A percentile compares a stretch with the other conserved stretches of the same genome.
phyloP scores from a whole-genome alignment of 1,140 invertebrate species.

The Scaptomyza hsui region DNA sequence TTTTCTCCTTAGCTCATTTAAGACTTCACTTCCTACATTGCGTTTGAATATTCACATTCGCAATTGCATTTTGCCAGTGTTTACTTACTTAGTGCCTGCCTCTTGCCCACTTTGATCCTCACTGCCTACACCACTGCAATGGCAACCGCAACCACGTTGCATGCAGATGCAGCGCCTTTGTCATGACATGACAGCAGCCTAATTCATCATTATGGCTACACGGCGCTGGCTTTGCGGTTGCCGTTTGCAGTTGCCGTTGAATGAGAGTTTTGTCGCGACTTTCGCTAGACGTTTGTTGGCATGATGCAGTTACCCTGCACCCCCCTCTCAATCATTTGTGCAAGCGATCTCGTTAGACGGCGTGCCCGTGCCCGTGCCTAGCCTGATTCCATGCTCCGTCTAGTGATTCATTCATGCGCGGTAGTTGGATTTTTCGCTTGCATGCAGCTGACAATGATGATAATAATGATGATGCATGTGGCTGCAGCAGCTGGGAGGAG shows the following conservation, averaged over 20 bases:
- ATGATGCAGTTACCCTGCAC: conserved; percentile 46
- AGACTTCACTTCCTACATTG: conserved; percentile 71
- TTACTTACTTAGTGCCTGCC: conserved; percentile 55
- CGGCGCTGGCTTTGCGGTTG: conserved; percentile 28
- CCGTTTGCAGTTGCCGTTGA: conserved; percentile 37
- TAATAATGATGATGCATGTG: conserved; percentile 73
- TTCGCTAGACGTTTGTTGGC: conserved; percentile 72
- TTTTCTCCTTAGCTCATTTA: conserved; percentile 66
- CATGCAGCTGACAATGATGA: conserved; percentile 66
- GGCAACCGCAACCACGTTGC: conserved; percentile 37
- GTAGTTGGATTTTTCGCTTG: conserved; percentile 73
- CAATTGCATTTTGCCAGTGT: conserved; percentile 72
- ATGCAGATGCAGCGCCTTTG: conserved; percentile 76
- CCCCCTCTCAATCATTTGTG: conserved; percentile 14
- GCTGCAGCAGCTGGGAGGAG: conserved; percentile 19
- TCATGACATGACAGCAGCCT: conserved; percentile 83
- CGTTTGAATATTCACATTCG: conserved; percentile 72
- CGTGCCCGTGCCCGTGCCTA: conserved; percentile 26
- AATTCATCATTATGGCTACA: conserved; percentile 82
- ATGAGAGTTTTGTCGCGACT: conserved; percentile 81
- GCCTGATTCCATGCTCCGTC: conserved; percentile 26
- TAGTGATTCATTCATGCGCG: conserved; percentile 77
- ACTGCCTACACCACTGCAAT: not conserved
- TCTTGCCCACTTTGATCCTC: not conserved
- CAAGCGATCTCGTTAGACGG: conserved; percentile 52